Percentiles rank a stretch among this genome's conserved stretches.
Conservation (phyloP, 2,888 invertebrate species). For the Cabera pusaria region DNA sequence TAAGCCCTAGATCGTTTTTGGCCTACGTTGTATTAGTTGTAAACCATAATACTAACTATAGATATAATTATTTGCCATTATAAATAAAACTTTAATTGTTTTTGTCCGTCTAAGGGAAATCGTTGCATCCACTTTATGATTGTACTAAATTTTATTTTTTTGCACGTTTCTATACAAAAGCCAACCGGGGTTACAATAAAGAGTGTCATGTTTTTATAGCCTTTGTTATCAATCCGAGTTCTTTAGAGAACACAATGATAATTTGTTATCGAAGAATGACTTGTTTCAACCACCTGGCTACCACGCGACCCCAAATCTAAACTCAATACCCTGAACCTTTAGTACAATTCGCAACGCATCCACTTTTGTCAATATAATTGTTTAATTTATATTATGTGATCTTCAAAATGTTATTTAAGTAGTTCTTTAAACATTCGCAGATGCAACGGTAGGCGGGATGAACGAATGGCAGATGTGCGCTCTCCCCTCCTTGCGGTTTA, state of each 20-base stretch:
- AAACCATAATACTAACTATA: no score
- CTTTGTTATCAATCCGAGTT: constrained; percentile 53
- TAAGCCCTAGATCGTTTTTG: no score
- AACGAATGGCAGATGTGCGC: constrained; percentile 59
- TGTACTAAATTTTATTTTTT: no score
- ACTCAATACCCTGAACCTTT: constrained; percentile 39
- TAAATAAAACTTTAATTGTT: no score
- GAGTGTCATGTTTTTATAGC: constrained; percentile 59
- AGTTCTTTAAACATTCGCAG: constrained; percentile 77
- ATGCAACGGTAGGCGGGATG: constrained; percentile 61
- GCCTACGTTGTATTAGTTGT: no score
- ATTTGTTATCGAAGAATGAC: constrained; percentile 74
- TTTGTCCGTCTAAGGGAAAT: no score
- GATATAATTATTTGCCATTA: no score
- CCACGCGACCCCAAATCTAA: constrained; percentile 65
- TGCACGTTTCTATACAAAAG: constrained; percentile 41
- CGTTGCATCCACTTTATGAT: no score
- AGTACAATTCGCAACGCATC: constrained; percentile 69
- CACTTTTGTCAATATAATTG: constrained; percentile 73
- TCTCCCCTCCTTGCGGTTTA: constrained; percentile 50
- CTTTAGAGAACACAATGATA: constrained; percentile 71
- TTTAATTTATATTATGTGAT: constrained; percentile 82
- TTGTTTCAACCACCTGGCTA: constrained; percentile 65
- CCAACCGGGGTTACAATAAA: constrained; percentile 51
- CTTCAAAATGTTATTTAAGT: constrained; percentile 76